Conservation (phyloP, 23 tunicate species). For the Ciona savignyi region DNA sequence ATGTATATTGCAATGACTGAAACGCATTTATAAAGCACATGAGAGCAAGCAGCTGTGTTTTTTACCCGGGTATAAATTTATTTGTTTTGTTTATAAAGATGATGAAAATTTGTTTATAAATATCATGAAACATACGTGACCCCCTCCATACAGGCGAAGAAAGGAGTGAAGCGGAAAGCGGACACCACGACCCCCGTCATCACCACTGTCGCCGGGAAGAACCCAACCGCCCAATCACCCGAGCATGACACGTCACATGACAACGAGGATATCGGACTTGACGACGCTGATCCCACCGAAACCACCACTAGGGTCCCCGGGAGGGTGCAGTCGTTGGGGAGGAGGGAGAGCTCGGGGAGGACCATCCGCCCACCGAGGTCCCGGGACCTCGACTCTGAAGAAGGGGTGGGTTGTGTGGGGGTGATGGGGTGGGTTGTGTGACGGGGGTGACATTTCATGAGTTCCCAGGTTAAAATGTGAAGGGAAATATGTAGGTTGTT, state of each 20-base stretch:
- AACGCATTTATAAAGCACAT: too few species aligned
- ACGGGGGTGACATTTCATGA: too few species aligned
- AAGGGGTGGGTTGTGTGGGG: constrained; percentile 83
- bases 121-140: not conserved
- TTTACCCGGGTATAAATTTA: too few species aligned
- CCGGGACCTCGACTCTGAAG: constrained; percentile 87
- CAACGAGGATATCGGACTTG: constrained; percentile 45
- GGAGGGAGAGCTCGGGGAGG: constrained; percentile 80
- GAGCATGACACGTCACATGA: constrained; percentile 51
- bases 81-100: too few species aligned
- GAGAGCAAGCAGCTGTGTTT: too few species aligned
- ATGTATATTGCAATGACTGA: too few species aligned
- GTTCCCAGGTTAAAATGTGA: too few species aligned
- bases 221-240: constrained; percentile 63
- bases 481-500: too few species aligned
- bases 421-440: too few species aligned
- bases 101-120: too few species aligned
- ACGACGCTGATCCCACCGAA: constrained; percentile 33
- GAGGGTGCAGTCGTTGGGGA: constrained; percentile 28
- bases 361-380: constrained; percentile 85
- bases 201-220: constrained; percentile 93
- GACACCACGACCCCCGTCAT: constrained; percentile 97
- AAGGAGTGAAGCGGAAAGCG: constrained; percentile 93
- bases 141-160: constrained; percentile 29
- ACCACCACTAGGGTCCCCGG: constrained; percentile 40